Conservation (phyloP, 2,888 invertebrate species). For the Ecliptopera silaceata region DNA sequence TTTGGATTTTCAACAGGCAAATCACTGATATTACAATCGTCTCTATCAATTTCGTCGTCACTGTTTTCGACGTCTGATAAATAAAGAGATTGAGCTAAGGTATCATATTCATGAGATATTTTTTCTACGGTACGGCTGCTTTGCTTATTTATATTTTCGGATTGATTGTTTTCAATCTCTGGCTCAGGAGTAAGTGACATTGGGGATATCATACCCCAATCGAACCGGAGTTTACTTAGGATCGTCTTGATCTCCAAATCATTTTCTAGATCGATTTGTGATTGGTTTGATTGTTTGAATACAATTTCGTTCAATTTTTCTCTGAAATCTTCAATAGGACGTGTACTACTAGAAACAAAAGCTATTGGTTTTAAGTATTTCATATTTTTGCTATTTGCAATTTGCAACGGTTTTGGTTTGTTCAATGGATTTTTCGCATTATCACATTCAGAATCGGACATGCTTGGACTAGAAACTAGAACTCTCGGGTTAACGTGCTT, state of each 20-base stretch:
- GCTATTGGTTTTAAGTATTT: not conserved
- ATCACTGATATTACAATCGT: slow-evolving; percentile 6
- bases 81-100: slow-evolving; percentile 2
- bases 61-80: slow-evolving; percentile 6
- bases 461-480: not conserved
- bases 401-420: not conserved
- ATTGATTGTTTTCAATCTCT: not conserved
- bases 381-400: not conserved
- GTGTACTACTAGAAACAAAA: slow-evolving; percentile 1
- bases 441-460: not conserved
- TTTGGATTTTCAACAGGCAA: not conserved
- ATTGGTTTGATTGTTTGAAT: not conserved
- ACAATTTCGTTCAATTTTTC: slow-evolving; percentile 10
- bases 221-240: slow-evolving; percentile 7
- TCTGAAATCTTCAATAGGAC: not conserved
- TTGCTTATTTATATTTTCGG: slow-evolving; percentile 1
- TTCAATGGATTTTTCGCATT: not conserved
- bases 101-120: not conserved
- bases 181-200: slow-evolving; percentile 16
- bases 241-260: slow-evolving; percentile 63
- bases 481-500: not conserved
- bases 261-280: slow-evolving; percentile 34
- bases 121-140: not conserved
- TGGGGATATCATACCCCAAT: slow-evolving; percentile 21
- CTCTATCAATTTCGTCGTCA: slow-evolving; percentile 9